These are phyloP conservation scores for Urocynchramus pylzowi DNA, from an alignment of 2,113 vertebrate genomes.

Conservation along the genomic window DNA sequence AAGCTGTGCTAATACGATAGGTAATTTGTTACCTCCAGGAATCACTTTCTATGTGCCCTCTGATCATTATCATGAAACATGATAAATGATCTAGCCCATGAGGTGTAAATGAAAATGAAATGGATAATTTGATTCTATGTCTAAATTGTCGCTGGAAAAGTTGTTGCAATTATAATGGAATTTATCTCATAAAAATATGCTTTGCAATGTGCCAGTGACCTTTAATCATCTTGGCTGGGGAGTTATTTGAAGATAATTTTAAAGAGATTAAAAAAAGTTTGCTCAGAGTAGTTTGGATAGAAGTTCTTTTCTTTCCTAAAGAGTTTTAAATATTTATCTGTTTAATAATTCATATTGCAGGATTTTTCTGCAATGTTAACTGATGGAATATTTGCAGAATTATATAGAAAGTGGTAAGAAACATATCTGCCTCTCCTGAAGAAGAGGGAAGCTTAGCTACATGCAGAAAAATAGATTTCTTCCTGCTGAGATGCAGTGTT, in stretches of 20 bases:
- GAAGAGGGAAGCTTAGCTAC: background rate
- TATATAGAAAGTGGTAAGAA: background rate
- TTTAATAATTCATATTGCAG: conserved; percentile 9
- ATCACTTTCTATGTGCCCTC: conserved; percentile 74
- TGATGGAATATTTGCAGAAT: background rate
- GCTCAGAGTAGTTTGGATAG: background rate
- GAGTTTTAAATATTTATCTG: conserved; percentile 23
- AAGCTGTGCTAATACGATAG: conserved; percentile 73
- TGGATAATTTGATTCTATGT: conserved; percentile 79
- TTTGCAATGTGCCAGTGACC: conserved; percentile 58
- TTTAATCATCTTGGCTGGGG: conserved; percentile 54
- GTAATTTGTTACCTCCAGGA: conserved; percentile 80
- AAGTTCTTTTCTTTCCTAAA: background rate
- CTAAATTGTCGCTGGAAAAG: conserved; percentile 71
- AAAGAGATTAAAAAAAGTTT: conserved; percentile 14
- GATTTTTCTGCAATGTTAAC: background rate
- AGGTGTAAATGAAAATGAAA: conserved; percentile 80
- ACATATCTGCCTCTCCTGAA: background rate
- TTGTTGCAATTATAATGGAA: conserved; percentile 69
- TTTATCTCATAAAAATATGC: conserved; percentile 64
- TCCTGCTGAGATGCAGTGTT: background rate
- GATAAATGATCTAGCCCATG: conserved; percentile 76
- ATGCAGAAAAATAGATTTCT: background rate
- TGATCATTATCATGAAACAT: conserved; percentile 77
- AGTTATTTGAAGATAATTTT: conserved; percentile 28